These are phyloP conservation scores for Ferdinandea cuprea DNA, from an alignment of 2,888 invertebrate genomes.

Conservation along the genomic window DNA sequence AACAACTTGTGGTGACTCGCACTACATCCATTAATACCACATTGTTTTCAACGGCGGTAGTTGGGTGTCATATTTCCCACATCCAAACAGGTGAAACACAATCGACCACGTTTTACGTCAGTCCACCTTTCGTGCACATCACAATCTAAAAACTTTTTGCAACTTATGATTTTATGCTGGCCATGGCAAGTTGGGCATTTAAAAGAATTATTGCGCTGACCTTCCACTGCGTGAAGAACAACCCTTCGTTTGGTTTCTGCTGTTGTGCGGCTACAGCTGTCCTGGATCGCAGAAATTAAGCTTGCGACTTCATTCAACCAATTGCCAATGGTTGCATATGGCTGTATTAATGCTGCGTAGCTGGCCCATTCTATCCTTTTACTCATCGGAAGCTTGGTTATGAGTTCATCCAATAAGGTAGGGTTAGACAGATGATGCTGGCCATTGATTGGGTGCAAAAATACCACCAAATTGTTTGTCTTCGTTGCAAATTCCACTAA, in stretches of 20 bases:
- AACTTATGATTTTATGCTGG: not conserved
- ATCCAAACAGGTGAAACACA: conserved; percentile 5
- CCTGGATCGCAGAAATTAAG: conserved; percentile 7
- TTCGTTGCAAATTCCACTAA: conserved; percentile 40
- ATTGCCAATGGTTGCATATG: conserved; percentile 38
- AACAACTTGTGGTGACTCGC: conserved; percentile 18
- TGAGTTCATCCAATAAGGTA: conserved; percentile 33
- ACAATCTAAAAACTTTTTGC: no score
- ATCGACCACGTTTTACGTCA: not conserved
- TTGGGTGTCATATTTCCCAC: not conserved
- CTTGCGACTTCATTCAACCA: conserved; percentile 41
- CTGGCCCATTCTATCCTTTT: conserved; percentile 45
- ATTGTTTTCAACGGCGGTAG: conserved; percentile 1
- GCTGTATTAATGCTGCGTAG: conserved; percentile 5
- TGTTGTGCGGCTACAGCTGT: not conserved
- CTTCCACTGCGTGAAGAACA: conserved; percentile 27
- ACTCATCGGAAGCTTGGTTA: conserved; percentile 44
- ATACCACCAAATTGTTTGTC: conserved; percentile 18
- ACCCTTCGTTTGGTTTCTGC: conserved; percentile 23
- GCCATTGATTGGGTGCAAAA: conserved; percentile 25
- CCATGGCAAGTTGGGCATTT: not conserved
- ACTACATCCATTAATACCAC: conserved; percentile 4
- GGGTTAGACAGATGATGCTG: conserved; percentile 36
- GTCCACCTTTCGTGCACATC: not conserved
- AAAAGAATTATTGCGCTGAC: not conserved